Evolutionary conservation across 1,140 invertebrate species (phyloP).

Genomic region (Adoxophyes honmai): DNA sequence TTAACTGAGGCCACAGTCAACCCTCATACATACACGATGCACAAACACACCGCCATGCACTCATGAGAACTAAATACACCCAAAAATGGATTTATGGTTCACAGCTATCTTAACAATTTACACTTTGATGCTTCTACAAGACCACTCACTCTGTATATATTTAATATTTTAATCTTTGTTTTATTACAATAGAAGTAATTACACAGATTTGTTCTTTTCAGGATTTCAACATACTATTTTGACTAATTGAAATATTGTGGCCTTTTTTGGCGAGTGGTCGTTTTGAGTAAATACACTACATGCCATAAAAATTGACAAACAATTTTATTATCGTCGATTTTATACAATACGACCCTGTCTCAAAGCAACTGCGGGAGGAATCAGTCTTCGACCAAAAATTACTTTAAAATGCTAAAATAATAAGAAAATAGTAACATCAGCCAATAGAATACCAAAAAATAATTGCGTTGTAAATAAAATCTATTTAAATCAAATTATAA

Average conservation of each 20-base stretch:
- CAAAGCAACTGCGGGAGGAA: neutral
- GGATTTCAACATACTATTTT: neutral
- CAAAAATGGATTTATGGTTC: neutral
- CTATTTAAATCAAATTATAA: conserved; percentile 3
- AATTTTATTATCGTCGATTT: conserved; percentile 2
- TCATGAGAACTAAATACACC: neutral
- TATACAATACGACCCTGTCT: conserved; percentile 10
- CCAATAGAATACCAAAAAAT: neutral
- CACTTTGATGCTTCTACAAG: neutral
- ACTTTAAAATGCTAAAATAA: neutral
- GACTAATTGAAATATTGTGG: neutral
- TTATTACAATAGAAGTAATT: neutral
- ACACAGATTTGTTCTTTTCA: neutral
- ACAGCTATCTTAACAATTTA: conserved; percentile 2
- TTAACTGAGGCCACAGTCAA: neutral
- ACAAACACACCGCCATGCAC: neutral
- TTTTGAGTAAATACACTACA: neutral
- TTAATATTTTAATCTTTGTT: neutral
- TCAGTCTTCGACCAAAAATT: conserved; percentile 10
- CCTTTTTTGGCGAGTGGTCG: neutral
- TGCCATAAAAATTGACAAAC: conserved; percentile 13
- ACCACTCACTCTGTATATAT: neutral
- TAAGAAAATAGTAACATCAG: neutral
- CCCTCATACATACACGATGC: neutral
- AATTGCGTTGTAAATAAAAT: conserved; percentile 6